Conservation (phyloP, 2,113 vertebrate species). For the Dipodomys stephensi region DNA sequence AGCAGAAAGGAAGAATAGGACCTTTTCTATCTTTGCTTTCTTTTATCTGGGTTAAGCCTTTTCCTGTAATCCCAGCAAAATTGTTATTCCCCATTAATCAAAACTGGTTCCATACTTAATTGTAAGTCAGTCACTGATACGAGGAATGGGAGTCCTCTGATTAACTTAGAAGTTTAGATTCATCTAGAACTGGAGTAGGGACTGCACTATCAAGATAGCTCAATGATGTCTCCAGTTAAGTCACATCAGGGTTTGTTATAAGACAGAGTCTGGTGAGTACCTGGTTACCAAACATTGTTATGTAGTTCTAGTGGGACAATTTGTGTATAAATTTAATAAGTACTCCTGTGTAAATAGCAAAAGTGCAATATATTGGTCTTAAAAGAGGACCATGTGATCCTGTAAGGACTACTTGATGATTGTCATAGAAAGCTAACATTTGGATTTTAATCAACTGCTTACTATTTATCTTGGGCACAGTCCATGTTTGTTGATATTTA, state of each 20-base stretch:
- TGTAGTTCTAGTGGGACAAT: background rate
- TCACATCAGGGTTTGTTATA: background rate
- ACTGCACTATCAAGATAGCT: background rate
- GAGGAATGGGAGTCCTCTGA: background rate
- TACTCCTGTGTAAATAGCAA: constrained; percentile 8
- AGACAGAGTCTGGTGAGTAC: background rate
- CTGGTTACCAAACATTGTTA: background rate
- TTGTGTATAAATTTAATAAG: background rate
- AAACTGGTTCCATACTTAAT: background rate
- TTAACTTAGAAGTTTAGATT: background rate
- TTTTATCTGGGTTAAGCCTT: background rate
- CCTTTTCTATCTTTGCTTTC: background rate
- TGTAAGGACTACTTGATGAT: background rate
- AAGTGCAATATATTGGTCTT: constrained; percentile 20
- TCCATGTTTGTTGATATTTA: background rate
- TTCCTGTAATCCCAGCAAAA: background rate
- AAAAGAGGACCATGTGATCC: background rate
- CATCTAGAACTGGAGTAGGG: background rate
- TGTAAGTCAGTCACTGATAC: background rate
- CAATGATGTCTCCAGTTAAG: background rate
- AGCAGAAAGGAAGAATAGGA: background rate
- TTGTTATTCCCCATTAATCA: background rate
- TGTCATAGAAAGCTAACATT: background rate
- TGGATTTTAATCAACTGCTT: background rate
- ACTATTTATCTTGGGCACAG: constrained; percentile 20